phyloP scores from a whole-genome alignment of 2,797 vertebrate species.

The Okamejei kenojei region DNA sequence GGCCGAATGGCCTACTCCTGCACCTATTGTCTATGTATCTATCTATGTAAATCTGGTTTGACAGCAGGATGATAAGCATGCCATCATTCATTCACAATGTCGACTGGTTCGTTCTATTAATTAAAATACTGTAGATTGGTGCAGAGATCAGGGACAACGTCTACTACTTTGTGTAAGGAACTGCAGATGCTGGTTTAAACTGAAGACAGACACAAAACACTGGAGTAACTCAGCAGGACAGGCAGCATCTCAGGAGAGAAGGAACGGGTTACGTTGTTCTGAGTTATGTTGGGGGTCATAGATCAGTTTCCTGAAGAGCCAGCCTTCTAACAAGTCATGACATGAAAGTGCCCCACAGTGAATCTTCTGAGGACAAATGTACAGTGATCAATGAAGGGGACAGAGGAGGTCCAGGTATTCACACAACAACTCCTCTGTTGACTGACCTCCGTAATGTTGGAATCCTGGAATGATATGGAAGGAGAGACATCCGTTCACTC shows the following conservation, averaged over 20 bases:
- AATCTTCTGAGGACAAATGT: conserved; percentile 1
- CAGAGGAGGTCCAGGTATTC: not conserved
- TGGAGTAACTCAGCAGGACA: too few relatives aligned
- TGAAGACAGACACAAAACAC: too few relatives aligned
- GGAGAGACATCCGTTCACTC: not conserved
- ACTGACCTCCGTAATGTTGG: not conserved
- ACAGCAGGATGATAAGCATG: not conserved
- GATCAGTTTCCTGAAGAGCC: not conserved
- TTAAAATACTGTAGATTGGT: not conserved
- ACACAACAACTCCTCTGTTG: not conserved
- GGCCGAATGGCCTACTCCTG: too few relatives aligned
- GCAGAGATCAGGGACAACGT: not conserved
- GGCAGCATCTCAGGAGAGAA: too few relatives aligned
- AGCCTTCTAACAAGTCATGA: not conserved
- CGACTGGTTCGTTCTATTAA: not conserved
- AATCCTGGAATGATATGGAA: not conserved
- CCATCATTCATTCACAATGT: not conserved
- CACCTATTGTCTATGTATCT: too few relatives aligned
- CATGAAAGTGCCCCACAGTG: not conserved
- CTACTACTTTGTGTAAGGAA: not conserved
- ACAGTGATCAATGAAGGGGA: not conserved
- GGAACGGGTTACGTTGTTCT: not conserved
- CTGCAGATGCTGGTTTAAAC: too few relatives aligned
- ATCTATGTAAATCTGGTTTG: too few relatives aligned
- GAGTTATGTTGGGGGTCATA: not conserved